Percentiles rank a stretch among this genome's conserved stretches.
These are phyloP conservation scores for Gerris buenoi DNA, from an alignment of 1,140 invertebrate species.

Conservation along the genomic window DNA sequence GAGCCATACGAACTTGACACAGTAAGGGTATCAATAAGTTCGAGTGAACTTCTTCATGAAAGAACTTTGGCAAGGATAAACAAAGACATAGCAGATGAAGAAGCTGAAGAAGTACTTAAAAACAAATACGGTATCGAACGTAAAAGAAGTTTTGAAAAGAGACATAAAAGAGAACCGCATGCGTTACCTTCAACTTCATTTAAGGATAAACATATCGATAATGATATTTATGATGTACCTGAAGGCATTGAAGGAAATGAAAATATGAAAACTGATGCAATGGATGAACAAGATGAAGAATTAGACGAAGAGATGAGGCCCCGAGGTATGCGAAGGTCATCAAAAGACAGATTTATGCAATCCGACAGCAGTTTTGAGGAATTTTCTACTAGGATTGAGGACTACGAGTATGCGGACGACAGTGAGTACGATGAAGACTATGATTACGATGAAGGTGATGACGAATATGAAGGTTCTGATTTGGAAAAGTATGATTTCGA, in stretches of 20 bases:
- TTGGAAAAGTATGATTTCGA: slow-evolving; percentile 14
- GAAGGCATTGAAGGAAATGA: not conserved
- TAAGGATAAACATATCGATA: slow-evolving; percentile 8
- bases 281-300: not conserved
- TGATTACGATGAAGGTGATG: slow-evolving; percentile 14
- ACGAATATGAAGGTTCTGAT: slow-evolving; percentile 11
- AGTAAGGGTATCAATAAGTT: slow-evolving; percentile 56
- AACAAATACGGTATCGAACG: slow-evolving; percentile 16
- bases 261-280: not conserved
- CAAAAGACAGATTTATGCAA: slow-evolving; percentile 14
- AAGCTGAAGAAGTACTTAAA: slow-evolving; percentile 37
- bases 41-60: slow-evolving; percentile 62
- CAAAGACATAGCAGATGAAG: slow-evolving; percentile 51
- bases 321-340: not conserved
- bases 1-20: slow-evolving; percentile 30
- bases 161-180: not conserved
- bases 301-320: not conserved
- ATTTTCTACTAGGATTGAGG: slow-evolving; percentile 27
- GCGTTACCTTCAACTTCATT: not conserved
- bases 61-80: slow-evolving; percentile 62
- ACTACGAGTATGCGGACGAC: slow-evolving; percentile 15
- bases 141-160: slow-evolving; percentile 18
- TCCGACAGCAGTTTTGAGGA: slow-evolving; percentile 21
- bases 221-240: slow-evolving; percentile 1
- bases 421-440: slow-evolving; percentile 14